phyloP scores from a whole-genome alignment of 1,140 invertebrate species.

The Drosophila parabipectinata region DNA sequence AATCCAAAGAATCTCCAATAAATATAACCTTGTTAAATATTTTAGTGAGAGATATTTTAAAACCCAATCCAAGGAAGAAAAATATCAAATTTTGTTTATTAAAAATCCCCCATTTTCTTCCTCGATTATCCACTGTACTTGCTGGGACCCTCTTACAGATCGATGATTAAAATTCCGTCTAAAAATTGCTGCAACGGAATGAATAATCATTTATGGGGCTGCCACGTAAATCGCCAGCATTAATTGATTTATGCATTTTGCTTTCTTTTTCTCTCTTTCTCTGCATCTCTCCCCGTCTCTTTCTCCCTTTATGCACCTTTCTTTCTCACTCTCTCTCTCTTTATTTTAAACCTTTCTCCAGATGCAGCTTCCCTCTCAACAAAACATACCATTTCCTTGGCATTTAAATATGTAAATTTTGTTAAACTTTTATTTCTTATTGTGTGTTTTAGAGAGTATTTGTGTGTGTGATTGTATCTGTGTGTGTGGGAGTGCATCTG shows the following conservation, averaged over 20 bases:
- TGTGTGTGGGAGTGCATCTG: neutral
- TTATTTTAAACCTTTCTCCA: neutral
- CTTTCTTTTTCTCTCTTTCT: neutral
- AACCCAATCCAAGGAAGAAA: too few species aligned
- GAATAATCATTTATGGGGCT: constrained; percentile 15
- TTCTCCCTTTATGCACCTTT: too few species aligned
- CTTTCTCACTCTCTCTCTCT: too few species aligned
- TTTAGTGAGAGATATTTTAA: too few species aligned
- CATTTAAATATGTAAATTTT: constrained; percentile 1
- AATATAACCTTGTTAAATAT: too few species aligned
- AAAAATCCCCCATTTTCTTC: too few species aligned
- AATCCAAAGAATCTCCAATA: too few species aligned
- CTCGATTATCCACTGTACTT: neutral
- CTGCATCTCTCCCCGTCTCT: neutral
- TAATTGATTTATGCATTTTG: constrained; percentile 24
- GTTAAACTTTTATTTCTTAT: neutral
- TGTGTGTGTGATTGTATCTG: neutral
- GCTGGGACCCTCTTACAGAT: neutral
- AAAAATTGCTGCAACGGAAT: constrained; percentile 13
- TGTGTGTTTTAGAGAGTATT: too few species aligned
- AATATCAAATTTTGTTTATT: too few species aligned
- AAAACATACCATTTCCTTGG: too few species aligned
- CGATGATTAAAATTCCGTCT: constrained; percentile 22
- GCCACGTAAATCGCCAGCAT: constrained; percentile 1
- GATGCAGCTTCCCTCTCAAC: too few species aligned